Conservation (phyloP, 35 echinoderm and acorn worm species). For the Ptychodera flava region DNA sequence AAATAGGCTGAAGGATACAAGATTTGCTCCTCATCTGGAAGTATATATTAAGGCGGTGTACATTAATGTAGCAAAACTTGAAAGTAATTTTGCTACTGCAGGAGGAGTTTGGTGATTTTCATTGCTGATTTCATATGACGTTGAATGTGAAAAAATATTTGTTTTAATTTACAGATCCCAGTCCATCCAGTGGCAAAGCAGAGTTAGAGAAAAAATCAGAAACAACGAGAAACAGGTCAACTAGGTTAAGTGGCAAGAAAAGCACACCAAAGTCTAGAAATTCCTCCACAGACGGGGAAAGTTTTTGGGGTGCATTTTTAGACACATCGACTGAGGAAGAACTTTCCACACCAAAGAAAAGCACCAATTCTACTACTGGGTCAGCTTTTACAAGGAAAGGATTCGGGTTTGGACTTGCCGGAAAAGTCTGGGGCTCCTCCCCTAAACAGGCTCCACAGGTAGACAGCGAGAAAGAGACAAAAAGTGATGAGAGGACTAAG, state of each 20-base stretch:
- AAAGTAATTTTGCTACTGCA: no score
- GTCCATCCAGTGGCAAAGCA: not conserved
- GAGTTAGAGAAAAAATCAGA: not conserved
- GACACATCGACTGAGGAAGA: not conserved
- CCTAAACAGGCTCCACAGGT: no score
- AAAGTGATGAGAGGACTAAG: not conserved
- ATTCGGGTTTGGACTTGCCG: not conserved
- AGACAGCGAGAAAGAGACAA: no score
- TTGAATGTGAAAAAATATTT: no score
- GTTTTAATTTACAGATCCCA: no score
- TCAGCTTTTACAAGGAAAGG: not conserved
- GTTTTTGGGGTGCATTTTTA: constrained; percentile 69
- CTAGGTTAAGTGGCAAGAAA: not conserved
- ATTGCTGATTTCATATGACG: no score
- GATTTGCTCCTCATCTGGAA: no score
- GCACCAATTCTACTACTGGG: not conserved
- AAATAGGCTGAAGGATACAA: no score
- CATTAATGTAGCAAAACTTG: no score
- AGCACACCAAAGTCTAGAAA: not conserved
- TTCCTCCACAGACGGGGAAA: constrained; percentile 43
- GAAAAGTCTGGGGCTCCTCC: not conserved
- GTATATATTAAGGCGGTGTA: no score
- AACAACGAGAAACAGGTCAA: not conserved
- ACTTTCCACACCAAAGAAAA: not conserved
- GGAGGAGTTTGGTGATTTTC: no score